These are phyloP conservation scores for Embiotoca jacksoni DNA, from an alignment of 2,113 vertebrate genomes.

Conservation along the genomic window DNA sequence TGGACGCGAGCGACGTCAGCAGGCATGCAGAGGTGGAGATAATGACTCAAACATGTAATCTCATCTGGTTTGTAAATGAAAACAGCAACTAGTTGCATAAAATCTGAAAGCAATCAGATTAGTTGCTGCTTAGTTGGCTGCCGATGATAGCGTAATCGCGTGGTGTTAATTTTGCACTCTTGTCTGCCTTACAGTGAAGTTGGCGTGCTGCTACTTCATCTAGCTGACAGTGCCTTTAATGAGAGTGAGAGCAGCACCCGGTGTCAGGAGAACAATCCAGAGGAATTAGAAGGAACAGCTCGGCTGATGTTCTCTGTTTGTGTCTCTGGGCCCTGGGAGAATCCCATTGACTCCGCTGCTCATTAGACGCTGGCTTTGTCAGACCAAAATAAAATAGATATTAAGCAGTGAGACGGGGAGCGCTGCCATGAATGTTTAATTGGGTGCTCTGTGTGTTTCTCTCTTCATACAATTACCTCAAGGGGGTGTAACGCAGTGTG, in stretches of 20 bases:
- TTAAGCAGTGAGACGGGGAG: constrained; percentile 73
- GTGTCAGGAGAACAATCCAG: constrained; percentile 75
- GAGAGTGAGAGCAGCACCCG: constrained; percentile 61
- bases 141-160: constrained; percentile 32
- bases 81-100: constrained; percentile 57
- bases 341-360: constrained; percentile 71
- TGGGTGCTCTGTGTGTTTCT: constrained; percentile 66
- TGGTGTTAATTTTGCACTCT: constrained; percentile 47
- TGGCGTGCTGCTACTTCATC: constrained; percentile 57
- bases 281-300: constrained; percentile 72
- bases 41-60: constrained; percentile 31
- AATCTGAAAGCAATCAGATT: constrained; percentile 35
- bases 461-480: constrained; percentile 44
- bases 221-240: constrained; percentile 67
- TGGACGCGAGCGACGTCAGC: constrained; percentile 32
- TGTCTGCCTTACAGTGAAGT: constrained; percentile 50
- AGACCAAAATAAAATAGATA: constrained; percentile 80
- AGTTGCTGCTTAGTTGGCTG: constrained; percentile 41
- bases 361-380: constrained; percentile 80
- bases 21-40: constrained; percentile 41
- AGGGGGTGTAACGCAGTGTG: constrained; percentile 33
- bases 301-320: constrained; percentile 71
- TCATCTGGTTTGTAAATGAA: constrained; percentile 40
- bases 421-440: constrained; percentile 79
- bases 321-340: constrained; percentile 70